Conservation (phyloP, 2,797 vertebrate species). For the Iguana delicatissima region DNA sequence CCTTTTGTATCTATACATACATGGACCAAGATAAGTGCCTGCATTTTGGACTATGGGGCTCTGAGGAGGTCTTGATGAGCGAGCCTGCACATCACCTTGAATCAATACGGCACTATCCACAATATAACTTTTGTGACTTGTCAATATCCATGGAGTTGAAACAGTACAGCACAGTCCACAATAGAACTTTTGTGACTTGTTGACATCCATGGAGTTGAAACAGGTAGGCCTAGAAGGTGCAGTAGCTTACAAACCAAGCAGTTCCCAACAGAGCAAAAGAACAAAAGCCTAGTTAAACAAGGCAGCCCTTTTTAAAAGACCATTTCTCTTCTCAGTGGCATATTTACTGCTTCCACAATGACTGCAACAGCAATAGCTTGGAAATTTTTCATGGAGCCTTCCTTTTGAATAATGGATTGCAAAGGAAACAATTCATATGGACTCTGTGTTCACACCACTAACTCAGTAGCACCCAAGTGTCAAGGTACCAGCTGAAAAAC, state of each 20-base stretch:
- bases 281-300: slow-evolving; percentile 57
- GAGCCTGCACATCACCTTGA: neutral
- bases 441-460: slow-evolving; percentile 63
- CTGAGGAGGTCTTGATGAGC: neutral
- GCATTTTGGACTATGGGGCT: neutral
- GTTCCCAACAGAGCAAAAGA: neutral
- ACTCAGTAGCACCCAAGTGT: slow-evolving; percentile 42
- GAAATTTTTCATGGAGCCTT: slow-evolving; percentile 66
- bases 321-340: slow-evolving; percentile 61
- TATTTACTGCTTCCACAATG: slow-evolving; percentile 69
- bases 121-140: neutral
- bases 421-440: slow-evolving; percentile 66
- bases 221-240: neutral
- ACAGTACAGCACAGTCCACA: neutral
- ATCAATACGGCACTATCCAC: neutral
- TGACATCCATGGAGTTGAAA: neutral
- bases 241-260: neutral
- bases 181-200: neutral
- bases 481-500: slow-evolving; percentile 54
- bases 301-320: slow-evolving; percentile 60
- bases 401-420: slow-evolving; percentile 73
- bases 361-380: slow-evolving; percentile 67
- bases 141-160: neutral
- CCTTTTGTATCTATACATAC: neutral
- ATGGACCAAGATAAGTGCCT: neutral